phyloP scores from a whole-genome alignment of 2,888 invertebrate genomes.

The Rhingia campestris region DNA sequence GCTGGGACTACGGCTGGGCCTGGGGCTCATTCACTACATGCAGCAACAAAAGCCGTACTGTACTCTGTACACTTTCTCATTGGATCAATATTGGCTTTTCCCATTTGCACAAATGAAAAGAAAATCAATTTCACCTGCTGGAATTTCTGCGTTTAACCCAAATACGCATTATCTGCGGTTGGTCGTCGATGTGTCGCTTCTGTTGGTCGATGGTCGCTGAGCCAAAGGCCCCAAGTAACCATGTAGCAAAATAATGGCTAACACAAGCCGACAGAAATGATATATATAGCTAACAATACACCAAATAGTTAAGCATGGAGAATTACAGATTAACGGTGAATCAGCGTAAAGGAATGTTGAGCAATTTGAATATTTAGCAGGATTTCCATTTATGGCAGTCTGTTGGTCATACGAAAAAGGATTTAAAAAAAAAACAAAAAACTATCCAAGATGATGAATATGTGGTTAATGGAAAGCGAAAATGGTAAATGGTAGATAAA shows the following conservation, averaged over 20 bases:
- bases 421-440: slow-evolving; percentile 10
- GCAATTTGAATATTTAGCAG: slow-evolving; percentile 41
- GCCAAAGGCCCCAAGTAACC: slow-evolving; percentile 14
- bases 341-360: slow-evolving; percentile 37
- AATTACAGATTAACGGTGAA: slow-evolving; percentile 8
- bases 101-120: slow-evolving; percentile 82
- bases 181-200: slow-evolving; percentile 10
- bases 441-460: not conserved
- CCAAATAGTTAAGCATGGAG: not conserved
- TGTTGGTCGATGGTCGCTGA: slow-evolving; percentile 11
- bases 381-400: slow-evolving; percentile 35
- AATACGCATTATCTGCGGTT: slow-evolving; percentile 50
- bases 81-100: slow-evolving; percentile 80
- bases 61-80: slow-evolving; percentile 59
- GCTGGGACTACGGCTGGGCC: slow-evolving; percentile 11
- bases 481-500: too few relatives aligned
- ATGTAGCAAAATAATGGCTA: not conserved
- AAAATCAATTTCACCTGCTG: slow-evolving; percentile 82
- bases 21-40: slow-evolving; percentile 6
- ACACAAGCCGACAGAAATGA: too few relatives aligned
- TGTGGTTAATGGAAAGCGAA: slow-evolving; percentile 1
- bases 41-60: slow-evolving; percentile 28
- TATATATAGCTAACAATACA: not conserved
- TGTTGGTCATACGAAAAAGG: slow-evolving; percentile 10
- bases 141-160: slow-evolving; percentile 81